Evolutionary conservation across 2,888 invertebrate genomes (phyloP), one percentile per base, ranked within the genome.

Genomic region (Heliconius hortense): DNA sequence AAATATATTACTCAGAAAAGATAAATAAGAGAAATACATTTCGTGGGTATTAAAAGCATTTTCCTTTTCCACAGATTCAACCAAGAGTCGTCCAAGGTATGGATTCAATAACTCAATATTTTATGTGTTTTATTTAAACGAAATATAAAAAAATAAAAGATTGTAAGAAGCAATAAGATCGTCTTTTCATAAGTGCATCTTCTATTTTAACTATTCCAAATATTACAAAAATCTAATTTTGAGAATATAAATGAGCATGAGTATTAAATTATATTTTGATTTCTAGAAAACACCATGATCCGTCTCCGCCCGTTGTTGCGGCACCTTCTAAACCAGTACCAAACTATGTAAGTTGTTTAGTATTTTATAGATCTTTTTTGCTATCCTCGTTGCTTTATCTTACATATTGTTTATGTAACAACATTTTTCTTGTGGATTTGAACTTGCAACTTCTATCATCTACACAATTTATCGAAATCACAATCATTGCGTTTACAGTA

Each of bases 221-320:
- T 24, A 59, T 59, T 18, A 48, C 18, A 48, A 48, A 48, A 48
- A 48, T 60, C 24, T 26, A 60, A 7, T 24, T 48, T 24, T 26
- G 3, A 26, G 18, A 48, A 21, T 67, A 26, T 67, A 8, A 18
- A n/a, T n/a, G n/a, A n/a, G 35, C 35, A 35, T 35, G 35, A 10
- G 10, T 35, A 31, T 18, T n/a, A 63, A n/a, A 31, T 62, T 2
- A 4, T 64, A 11, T 66, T 24, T 60, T 60, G 4, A 3, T 18
- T 77, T 75, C 80, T 80, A 81, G 83, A 64, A 80, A 81, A 35
- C 77, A 87, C 76, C 87, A 86, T 56, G 95, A 95, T 77, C 95
- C 95, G 0, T 95, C 95, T 1, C 95, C 95, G 1, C 95, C 95
- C 0, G 83, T 89, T 0, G 95, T 95, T 1, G 91, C 94, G 1